These are phyloP conservation scores for Plectrocnemia conspersa DNA, from an alignment of 1,140 invertebrate genomes.

Conservation along the genomic window DNA sequence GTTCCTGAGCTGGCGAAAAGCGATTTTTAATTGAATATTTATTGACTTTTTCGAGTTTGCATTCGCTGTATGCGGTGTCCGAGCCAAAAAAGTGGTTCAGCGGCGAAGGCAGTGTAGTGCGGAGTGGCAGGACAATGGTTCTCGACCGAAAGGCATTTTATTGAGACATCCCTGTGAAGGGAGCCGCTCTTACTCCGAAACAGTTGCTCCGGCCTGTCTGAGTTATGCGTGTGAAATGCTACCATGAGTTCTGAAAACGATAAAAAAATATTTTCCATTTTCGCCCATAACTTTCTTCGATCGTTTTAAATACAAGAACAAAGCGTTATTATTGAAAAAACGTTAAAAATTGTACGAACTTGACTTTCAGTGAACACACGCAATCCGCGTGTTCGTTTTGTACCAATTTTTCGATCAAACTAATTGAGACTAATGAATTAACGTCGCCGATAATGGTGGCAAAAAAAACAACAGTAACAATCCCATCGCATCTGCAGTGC, in stretches of 20 bases:
- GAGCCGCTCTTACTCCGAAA: slow-evolving; percentile 18
- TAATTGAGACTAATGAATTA: slow-evolving; percentile 26
- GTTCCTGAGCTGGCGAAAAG: too few species aligned
- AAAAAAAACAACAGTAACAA: slow-evolving; percentile 14
- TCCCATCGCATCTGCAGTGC: slow-evolving; percentile 3
- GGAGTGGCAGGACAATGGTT: slow-evolving; percentile 25
- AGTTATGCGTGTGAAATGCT: slow-evolving; percentile 23
- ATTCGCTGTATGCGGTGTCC: neutral
- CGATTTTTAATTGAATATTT: too few species aligned
- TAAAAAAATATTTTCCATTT: neutral
- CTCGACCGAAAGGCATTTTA: slow-evolving; percentile 25
- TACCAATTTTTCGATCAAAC: slow-evolving; percentile 10
- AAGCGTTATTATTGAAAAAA: neutral
- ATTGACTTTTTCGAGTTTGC: neutral
- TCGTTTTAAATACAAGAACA: neutral
- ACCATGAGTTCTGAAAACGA: neutral
- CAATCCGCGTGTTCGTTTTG: slow-evolving; percentile 9
- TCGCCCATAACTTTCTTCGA: neutral
- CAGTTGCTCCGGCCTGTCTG: slow-evolving; percentile 19
- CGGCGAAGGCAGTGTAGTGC: neutral
- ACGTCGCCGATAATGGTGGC: neutral
- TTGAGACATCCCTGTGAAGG: slow-evolving; percentile 25
- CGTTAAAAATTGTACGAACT: slow-evolving; percentile 1
- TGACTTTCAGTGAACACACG: neutral
- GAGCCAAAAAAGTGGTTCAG: slow-evolving; percentile 5